Evolutionary conservation across 2,888 invertebrate species (phyloP), one percentile per base, ranked within the genome.

Genomic region (Polymixis flavicincta): DNA sequence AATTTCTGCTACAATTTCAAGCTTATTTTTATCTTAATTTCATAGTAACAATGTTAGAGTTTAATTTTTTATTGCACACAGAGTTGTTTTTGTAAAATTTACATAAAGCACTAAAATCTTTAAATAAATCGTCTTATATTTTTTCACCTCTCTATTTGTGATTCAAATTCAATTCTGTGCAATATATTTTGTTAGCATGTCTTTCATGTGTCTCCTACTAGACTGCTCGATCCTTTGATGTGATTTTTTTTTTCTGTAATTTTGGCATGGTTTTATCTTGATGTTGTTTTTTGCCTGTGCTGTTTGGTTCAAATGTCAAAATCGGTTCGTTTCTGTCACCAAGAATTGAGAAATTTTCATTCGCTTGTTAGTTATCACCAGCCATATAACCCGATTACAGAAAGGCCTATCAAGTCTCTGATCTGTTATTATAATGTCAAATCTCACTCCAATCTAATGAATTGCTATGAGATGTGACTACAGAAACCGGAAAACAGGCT

Each of bases 201-300:
- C 91, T 92, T 65, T 83, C 88, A 87, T 90, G 91, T 92, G 93
- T 94, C 90, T 93, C 93, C 92, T 86, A 93, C 91, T 95, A 95
- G 94, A 90, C 83, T 92, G 96, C 95, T 95, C 94, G 93, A 90
- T 87, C 88, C 91, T 90, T 92, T 84, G 84, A 92, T 92, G 91
- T 95, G 90, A 55, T 92, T 92, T 91, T 90, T 91, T 90, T 88
- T 89, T 89, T 87, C 87, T 89, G 87, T 92, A 86, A 86, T 88
- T 87, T 90, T 88, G 88, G 96, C 96, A 96, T 96, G 96, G 91
- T 93, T 94, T 93, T 93, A 92, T 92, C 89, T 89, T 87, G 91
- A 93, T 93, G 94, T 94, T 93, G 94, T 80, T 94, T 92, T 92
- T 94, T 93, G 92, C 94, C 92, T 92, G 90, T 90, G 86, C 91